Conservation (phyloP, 2,888 invertebrate genomes). For the Colletes collaris region DNA sequence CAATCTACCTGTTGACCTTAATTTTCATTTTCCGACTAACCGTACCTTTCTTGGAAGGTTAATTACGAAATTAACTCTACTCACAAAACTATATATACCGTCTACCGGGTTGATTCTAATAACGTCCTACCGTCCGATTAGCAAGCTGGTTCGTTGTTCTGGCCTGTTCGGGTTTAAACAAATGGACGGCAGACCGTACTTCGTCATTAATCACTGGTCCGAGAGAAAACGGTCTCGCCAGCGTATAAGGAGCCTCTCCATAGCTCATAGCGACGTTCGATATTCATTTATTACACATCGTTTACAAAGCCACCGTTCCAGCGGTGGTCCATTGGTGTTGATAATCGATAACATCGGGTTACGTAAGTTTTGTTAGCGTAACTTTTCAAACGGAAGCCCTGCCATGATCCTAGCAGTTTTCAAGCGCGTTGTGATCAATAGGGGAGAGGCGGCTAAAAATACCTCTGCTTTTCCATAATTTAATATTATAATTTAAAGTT, state of each 20-base stretch:
- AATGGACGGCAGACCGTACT: conserved; percentile 64
- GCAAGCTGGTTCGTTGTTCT: conserved; percentile 31
- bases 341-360: conserved; percentile 68
- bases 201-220: conserved; percentile 76
- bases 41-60: conserved; percentile 1
- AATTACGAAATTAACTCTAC: conserved; percentile 10
- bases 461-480: too few species aligned
- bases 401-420: too few species aligned
- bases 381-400: conserved; percentile 22
- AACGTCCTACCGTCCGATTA: conserved; percentile 43
- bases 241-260: conserved; percentile 40
- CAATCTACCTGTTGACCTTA: background rate
- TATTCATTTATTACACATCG: conserved; percentile 74
- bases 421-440: too few species aligned
- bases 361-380: conserved; percentile 51
- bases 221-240: conserved; percentile 45
- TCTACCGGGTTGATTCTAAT: conserved; percentile 19
- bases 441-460: too few species aligned
- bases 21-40: conserved; percentile 8
- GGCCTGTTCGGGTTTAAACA: conserved; percentile 63
- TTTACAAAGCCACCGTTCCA: conserved; percentile 64
- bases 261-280: conserved; percentile 40
- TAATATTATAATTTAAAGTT: too few species aligned
- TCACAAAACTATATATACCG: background rate
- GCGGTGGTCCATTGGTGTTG: conserved; percentile 46